Percentiles rank a stretch among this genome's conserved stretches.
These are phyloP conservation scores for Triops cancriformis DNA, from an alignment of 1,140 invertebrate species.

Conservation along the genomic window DNA sequence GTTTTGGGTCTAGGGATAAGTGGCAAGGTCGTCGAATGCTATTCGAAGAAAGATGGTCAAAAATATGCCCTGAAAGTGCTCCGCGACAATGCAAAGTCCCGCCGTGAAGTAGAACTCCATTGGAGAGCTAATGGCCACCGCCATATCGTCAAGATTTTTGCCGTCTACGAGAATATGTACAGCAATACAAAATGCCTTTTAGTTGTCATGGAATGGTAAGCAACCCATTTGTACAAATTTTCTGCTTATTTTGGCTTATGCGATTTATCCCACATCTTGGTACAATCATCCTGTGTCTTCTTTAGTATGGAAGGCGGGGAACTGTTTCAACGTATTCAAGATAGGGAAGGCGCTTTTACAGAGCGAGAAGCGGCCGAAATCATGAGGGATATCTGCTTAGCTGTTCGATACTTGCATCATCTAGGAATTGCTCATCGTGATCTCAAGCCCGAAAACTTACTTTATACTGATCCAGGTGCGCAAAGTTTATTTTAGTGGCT, in stretches of 20 bases:
- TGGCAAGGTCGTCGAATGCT: constrained; percentile 66
- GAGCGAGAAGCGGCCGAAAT: constrained; percentile 89
- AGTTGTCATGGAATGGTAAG: constrained; percentile 94
- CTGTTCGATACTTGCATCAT: constrained; percentile 90
- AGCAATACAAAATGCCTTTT: constrained; percentile 81
- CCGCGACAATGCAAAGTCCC: constrained; percentile 80
- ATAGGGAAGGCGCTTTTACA: constrained; percentile 86
- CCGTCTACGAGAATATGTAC: constrained; percentile 95
- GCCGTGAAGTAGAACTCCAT: constrained; percentile 91
- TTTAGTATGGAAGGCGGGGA: constrained; percentile 91
- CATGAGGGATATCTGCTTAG: constrained; percentile 91
- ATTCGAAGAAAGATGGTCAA: constrained; percentile 40
- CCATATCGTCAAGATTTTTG: constrained; percentile 87
- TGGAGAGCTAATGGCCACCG: constrained; percentile 81
- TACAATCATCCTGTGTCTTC: not conserved
- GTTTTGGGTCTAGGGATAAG: constrained; percentile 97
- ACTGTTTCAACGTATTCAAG: constrained; percentile 91
- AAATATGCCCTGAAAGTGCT: constrained; percentile 89
- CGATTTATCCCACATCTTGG: constrained; percentile 29
- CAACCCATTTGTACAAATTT: constrained; percentile 25
- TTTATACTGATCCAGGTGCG: constrained; percentile 61
- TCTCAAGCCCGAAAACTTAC: constrained; percentile 85
- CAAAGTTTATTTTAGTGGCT: not conserved
- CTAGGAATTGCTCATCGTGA: constrained; percentile 95
- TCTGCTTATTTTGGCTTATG: not conserved